Conservation (phyloP, 2,797 vertebrate genomes). For the Xenops minutus region DNA sequence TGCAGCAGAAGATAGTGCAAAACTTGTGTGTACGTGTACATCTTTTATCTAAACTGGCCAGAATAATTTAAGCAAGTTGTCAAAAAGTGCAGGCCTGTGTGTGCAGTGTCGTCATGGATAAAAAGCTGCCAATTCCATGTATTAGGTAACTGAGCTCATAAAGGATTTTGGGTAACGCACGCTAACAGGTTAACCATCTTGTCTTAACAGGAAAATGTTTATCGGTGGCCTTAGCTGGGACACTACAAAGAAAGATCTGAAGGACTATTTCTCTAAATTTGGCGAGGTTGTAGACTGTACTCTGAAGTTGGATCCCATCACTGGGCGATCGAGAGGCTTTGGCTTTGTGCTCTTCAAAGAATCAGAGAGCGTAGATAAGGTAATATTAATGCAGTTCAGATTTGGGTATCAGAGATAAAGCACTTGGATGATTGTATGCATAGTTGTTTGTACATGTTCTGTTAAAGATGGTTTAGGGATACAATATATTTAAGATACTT, state of each 20-base stretch:
- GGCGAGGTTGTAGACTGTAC: slow-evolving; percentile 92
- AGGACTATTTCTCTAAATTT: slow-evolving; percentile 91
- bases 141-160: not conserved
- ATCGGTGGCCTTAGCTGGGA: slow-evolving; percentile 93
- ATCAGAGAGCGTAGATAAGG: slow-evolving; percentile 89
- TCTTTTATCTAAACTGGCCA: not conserved
- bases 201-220: slow-evolving; percentile 88
- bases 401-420: not conserved
- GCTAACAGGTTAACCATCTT: slow-evolving; percentile 50
- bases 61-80: not conserved
- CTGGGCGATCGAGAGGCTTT: slow-evolving; percentile 88
- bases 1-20: not conserved
- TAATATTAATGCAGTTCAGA: slow-evolving; percentile 40
- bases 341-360: slow-evolving; percentile 91
- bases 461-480: not conserved
- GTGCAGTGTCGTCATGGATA: not conserved
- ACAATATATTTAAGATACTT: not conserved
- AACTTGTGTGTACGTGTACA: not conserved
- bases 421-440: rapidly evolving
- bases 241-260: slow-evolving; percentile 92
- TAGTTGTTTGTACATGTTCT: not conserved
- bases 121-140: not conserved
- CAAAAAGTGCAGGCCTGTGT: not conserved
- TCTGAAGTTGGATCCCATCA: slow-evolving; percentile 90
- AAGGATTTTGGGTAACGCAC: not conserved